Percentiles rank a stretch among this genome's conserved stretches.
Conservation (phyloP, 1,140 invertebrate species). For the Ridgeia piscesae region DNA sequence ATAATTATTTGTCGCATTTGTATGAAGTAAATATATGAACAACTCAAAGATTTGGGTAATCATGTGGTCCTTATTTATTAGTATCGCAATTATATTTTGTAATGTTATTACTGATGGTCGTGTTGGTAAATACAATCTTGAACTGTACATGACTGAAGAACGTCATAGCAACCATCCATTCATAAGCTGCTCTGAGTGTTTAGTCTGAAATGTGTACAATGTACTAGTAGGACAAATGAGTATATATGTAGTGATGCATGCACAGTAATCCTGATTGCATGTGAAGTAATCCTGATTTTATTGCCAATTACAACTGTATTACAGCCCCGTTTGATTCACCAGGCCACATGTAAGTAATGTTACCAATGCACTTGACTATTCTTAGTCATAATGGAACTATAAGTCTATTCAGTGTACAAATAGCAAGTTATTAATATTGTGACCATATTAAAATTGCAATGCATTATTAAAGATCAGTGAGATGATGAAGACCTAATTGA, state of each 20-base stretch:
- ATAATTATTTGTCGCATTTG: not conserved
- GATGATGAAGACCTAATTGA: no score
- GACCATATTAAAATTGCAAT: no score
- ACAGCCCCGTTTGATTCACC: not conserved
- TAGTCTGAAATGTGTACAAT: not conserved
- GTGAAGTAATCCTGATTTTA: constrained; percentile 1
- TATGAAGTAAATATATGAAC: not conserved
- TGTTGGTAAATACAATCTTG: not conserved
- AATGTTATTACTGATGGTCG: not conserved
- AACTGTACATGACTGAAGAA: not conserved
- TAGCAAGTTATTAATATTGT: no score
- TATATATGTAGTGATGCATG: not conserved
- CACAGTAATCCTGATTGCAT: not conserved
- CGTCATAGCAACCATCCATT: not conserved
- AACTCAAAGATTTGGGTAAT: not conserved
- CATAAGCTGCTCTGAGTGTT: not conserved
- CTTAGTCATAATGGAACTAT: not conserved
- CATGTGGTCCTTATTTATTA: not conserved
- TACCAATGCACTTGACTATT: not conserved
- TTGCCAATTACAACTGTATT: not conserved
- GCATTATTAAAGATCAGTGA: no score
- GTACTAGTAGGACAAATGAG: not conserved
- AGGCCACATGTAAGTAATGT: not conserved
- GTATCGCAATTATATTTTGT: not conserved
- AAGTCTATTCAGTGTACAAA: no score